A percentile compares a stretch with the other conserved stretches of the same genome.
Evolutionary conservation across 1,140 invertebrate species (phyloP).

Genomic region (Laodelphax striatellus): DNA sequence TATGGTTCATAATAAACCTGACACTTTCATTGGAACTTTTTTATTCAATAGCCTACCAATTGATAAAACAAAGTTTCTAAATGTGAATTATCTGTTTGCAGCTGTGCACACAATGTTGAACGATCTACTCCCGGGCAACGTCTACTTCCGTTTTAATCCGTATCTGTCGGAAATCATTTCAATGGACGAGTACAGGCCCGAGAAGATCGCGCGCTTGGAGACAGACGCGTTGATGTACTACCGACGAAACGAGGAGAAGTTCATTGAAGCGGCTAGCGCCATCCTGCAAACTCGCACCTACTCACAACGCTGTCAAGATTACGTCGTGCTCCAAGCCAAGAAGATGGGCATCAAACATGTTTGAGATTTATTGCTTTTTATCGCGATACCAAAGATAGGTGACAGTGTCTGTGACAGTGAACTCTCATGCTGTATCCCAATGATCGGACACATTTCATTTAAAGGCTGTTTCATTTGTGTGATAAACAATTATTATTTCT

Average conservation of each 20-base stretch:
- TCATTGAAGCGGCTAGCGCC: conserved; percentile 40
- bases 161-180: conserved; percentile 69
- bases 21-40: too few species aligned
- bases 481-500: too few species aligned
- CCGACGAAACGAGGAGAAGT: conserved; percentile 63
- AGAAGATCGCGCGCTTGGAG: conserved; percentile 47
- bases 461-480: too few species aligned
- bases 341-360: conserved; percentile 21
- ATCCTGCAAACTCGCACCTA: conserved; percentile 34
- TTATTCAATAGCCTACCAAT: too few species aligned
- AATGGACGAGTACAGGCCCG: conserved; percentile 71
- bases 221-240: conserved; percentile 62
- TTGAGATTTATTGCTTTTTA: background rate
- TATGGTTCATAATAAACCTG: too few species aligned
- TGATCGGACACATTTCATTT: too few species aligned
- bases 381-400: too few species aligned
- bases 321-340: conserved; percentile 32
- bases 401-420: too few species aligned
- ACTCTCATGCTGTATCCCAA: too few species aligned
- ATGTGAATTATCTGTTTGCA: conserved; percentile 36
- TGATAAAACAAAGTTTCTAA: background rate
- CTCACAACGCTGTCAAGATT: conserved; percentile 35
- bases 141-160: conserved; percentile 86
- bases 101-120: conserved; percentile 70
- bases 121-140: conserved; percentile 62